A percentile compares a stretch with the other conserved stretches of the same genome.
These are phyloP conservation scores for Drosophila crucigera DNA, from an alignment of 2,888 invertebrate species.

Conservation along the genomic window DNA sequence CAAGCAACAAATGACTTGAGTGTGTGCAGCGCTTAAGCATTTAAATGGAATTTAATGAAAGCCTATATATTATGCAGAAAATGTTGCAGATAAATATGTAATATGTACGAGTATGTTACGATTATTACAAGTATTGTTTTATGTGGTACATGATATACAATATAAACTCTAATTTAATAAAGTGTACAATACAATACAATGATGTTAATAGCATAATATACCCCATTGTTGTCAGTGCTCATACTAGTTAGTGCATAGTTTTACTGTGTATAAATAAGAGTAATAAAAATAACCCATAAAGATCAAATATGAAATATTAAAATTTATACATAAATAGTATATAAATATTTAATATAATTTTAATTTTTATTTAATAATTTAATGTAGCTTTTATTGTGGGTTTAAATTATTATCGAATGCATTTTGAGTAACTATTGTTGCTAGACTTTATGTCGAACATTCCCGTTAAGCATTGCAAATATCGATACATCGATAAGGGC, in stretches of 20 bases:
- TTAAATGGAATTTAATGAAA: slow-evolving; percentile 4
- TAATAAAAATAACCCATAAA: neutral
- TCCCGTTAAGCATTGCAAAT: neutral
- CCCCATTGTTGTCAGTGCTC: neutral
- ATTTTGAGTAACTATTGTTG: neutral
- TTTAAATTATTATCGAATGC: neutral
- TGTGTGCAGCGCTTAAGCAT: neutral
- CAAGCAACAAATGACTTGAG: slow-evolving; percentile 7
- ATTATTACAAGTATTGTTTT: neutral
- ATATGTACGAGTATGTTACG: neutral
- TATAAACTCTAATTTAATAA: no score
- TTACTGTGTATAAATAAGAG: neutral
- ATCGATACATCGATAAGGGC: neutral
- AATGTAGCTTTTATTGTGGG: neutral
- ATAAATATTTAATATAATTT: no score
- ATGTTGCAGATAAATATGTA: neutral
- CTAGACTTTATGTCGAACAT: neutral
- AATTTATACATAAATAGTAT: no score
- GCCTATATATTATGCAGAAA: neutral
- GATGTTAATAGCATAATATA: no score
- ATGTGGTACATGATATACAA: neutral
- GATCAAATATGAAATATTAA: no score
- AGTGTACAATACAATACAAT: no score
- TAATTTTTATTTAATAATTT: no score
- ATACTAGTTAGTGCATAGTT: no score